A percentile compares a stretch with the other conserved stretches of the same genome.
Evolutionary conservation across 2,888 invertebrate genomes (phyloP).

Genomic region (Buathra laborator): DNA sequence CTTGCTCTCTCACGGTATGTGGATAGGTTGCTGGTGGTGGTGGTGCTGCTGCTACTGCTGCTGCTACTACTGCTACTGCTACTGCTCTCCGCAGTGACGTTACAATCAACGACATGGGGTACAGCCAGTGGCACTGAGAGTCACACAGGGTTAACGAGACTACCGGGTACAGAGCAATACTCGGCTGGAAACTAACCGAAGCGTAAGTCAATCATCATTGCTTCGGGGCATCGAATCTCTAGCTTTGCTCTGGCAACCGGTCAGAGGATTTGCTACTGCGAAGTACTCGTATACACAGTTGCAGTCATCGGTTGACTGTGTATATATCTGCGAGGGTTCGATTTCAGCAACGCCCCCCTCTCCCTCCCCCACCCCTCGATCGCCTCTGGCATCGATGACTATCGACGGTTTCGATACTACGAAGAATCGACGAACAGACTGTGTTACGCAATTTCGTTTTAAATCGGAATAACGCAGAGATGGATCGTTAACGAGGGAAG

Average conservation of each 20-base stretch:
- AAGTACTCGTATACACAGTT: conserved; percentile 9
- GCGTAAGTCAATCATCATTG: conserved; percentile 76
- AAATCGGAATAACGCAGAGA: too few relatives aligned
- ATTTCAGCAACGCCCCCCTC: not conserved
- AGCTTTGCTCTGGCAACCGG: conserved; percentile 39
- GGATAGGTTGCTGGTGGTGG: not conserved
- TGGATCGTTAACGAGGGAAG: too few relatives aligned
- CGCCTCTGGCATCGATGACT: not conserved
- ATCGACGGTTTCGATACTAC: not conserved
- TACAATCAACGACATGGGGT: conserved; percentile 59
- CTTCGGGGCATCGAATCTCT: conserved; percentile 65
- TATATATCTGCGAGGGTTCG: not conserved
- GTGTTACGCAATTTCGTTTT: too few relatives aligned
- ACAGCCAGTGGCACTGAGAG: conserved; percentile 41
- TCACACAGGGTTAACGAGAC: conserved; percentile 41
- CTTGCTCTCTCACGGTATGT: conserved; percentile 16
- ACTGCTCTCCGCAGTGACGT: conserved; percentile 50
- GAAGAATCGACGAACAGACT: not conserved
- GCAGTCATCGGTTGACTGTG: conserved; percentile 8
- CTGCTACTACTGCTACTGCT: not conserved
- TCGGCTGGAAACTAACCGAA: conserved; percentile 59
- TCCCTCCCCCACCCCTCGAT: not conserved
- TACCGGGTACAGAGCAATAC: not conserved
- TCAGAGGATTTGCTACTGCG: conserved; percentile 32
- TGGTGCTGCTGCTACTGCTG: not conserved